Evolutionary conservation across 35 echinoderm and acorn worm species (phyloP).

Genomic region (Apostichopus parvimensis): DNA sequence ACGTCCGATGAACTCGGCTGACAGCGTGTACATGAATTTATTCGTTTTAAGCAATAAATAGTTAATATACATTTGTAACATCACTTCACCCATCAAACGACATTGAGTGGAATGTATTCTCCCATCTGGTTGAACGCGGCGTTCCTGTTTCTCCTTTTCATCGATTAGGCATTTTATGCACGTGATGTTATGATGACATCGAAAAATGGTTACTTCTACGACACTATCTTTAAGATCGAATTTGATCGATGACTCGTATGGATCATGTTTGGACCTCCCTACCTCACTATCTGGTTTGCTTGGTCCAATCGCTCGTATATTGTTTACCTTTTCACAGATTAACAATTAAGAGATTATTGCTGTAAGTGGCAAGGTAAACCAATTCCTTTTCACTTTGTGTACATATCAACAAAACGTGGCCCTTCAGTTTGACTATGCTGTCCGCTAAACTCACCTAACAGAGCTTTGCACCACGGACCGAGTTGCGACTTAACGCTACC

Average conservation of each 20-base stretch:
- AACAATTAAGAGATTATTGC: constrained; percentile 20
- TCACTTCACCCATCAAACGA: too few species aligned
- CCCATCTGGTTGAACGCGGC: background rate
- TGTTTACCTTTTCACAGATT: constrained; percentile 20
- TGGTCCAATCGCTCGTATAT: background rate
- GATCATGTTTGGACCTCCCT: background rate
- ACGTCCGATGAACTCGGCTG: too few species aligned
- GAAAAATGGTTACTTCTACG: background rate
- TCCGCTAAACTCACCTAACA: background rate
- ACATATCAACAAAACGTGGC: constrained; percentile 20
- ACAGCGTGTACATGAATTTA: too few species aligned
- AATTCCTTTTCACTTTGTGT: constrained; percentile 38
- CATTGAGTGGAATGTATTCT: too few species aligned
- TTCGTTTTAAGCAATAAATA: too few species aligned
- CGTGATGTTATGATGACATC: background rate
- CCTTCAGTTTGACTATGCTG: constrained; percentile 7
- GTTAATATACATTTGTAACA: too few species aligned
- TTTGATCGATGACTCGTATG: background rate
- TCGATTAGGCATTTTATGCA: background rate
- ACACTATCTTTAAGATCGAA: background rate
- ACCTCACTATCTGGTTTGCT: background rate
- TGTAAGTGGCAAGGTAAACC: constrained; percentile 12
- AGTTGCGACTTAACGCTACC: constrained; percentile 39
- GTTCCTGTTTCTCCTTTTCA: background rate
- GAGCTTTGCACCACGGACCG: constrained; percentile 24